phyloP scores from a whole-genome alignment of 2,888 invertebrate species.

The Leptogaster cylindrica region DNA sequence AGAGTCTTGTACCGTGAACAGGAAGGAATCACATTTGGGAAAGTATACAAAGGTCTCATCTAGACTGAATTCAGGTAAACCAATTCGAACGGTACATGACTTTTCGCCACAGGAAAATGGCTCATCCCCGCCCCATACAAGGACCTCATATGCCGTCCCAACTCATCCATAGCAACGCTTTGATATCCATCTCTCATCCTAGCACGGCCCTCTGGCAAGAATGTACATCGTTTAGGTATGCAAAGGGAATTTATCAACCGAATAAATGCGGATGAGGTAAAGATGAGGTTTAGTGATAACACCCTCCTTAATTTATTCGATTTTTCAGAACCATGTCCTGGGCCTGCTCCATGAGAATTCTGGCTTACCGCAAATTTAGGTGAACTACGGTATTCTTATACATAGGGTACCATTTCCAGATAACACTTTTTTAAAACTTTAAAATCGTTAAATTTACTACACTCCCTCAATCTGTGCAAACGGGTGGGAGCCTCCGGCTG shows the following conservation, averaged over 20 bases:
- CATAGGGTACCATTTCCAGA: slow-evolving; percentile 11
- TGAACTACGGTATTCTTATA: slow-evolving; percentile 5
- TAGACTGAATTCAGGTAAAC: slow-evolving; percentile 26
- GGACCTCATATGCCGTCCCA: slow-evolving; percentile 3
- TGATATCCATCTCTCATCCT: background rate
- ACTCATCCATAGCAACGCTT: background rate
- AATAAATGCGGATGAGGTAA: slow-evolving; percentile 38
- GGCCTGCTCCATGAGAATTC: background rate
- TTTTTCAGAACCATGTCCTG: slow-evolving; percentile 35
- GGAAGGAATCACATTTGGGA: slow-evolving; percentile 7
- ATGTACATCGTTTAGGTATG: slow-evolving; percentile 37
- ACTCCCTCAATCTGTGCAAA: too few species aligned
- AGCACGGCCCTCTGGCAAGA: slow-evolving; percentile 1
- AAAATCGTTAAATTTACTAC: slow-evolving; percentile 11
- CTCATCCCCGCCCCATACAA: background rate
- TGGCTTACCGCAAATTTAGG: slow-evolving; percentile 12
- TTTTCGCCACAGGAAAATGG: slow-evolving; percentile 12
- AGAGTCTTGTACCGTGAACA: slow-evolving; percentile 1
- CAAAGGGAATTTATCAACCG: slow-evolving; percentile 38
- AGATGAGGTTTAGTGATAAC: slow-evolving; percentile 39
- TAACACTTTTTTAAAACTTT: slow-evolving; percentile 14
- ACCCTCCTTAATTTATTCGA: slow-evolving; percentile 38
- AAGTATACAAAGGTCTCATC: background rate
- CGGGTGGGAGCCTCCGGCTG: too few species aligned
- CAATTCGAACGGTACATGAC: slow-evolving; percentile 32